Percentiles rank a stretch among this genome's conserved stretches.
Conservation (phyloP, 1,140 invertebrate genomes). For the Cyrtorhinus lividipennis region DNA sequence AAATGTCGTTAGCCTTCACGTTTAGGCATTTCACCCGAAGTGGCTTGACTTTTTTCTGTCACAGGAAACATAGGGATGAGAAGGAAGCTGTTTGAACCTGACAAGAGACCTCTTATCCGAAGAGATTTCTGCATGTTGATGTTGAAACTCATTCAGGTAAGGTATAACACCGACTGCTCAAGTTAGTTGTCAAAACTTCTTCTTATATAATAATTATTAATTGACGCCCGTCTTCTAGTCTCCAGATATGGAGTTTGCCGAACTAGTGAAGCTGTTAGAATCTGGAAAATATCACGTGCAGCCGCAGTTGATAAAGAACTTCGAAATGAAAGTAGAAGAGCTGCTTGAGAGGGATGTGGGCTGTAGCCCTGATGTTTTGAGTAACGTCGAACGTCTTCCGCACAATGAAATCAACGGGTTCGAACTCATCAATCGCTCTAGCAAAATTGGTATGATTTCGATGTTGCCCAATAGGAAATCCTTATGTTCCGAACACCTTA, state of each 20-base stretch:
- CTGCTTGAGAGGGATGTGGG: conserved; percentile 40
- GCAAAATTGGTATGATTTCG: conserved; percentile 33
- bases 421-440: conserved; percentile 31
- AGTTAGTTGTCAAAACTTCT: no score
- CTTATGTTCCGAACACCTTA: no score
- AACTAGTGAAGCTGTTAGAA: conserved; percentile 38
- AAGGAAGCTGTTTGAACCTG: conserved; percentile 18
- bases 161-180: no score
- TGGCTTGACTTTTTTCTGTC: no score
- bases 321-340: conserved; percentile 38
- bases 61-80: conserved; percentile 27
- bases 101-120: conserved; percentile 19
- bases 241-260: conserved; percentile 45
- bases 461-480: no score
- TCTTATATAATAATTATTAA: no score
- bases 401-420: conserved; percentile 22
- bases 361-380: conserved; percentile 45
- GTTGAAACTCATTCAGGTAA: conserved; percentile 45
- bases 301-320: conserved; percentile 33
- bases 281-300: conserved; percentile 38
- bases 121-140: conserved; percentile 44
- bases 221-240: conserved; percentile 28
- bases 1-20: no score
- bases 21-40: no score
- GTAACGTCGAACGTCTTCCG: conserved; percentile 31